phyloP scores from a whole-genome alignment of 2,888 invertebrate genomes.

The Agrotis clavis region DNA sequence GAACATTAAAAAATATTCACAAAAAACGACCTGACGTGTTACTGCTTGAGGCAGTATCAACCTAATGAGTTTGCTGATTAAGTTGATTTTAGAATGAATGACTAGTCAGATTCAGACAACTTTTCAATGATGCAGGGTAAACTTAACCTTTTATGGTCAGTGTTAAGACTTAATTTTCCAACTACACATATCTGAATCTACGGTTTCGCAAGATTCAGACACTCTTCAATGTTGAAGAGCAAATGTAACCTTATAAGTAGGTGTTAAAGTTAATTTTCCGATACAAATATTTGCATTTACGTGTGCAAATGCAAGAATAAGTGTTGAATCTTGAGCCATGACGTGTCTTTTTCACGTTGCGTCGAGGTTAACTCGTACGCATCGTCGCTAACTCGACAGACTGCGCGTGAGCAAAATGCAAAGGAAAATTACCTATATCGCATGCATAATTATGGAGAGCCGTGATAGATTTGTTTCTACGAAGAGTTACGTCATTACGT shows the following conservation, averaged over 20 bases:
- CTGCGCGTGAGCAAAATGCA: constrained; percentile 31
- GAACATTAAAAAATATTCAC: constrained; percentile 23
- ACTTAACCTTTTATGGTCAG: not conserved
- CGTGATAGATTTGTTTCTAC: constrained; percentile 9
- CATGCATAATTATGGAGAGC: constrained; percentile 15
- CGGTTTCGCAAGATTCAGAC: not conserved
- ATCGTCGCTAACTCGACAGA: constrained; percentile 9
- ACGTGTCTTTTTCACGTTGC: constrained; percentile 42
- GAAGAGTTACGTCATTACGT: not conserved
- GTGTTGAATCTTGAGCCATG: constrained; percentile 25
- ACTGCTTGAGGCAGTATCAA: not conserved
- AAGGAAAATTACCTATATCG: constrained; percentile 38
- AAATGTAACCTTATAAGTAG: not conserved
- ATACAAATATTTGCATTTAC: not conserved
- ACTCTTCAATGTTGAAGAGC: too few species aligned
- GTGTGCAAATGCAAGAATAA: too few species aligned
- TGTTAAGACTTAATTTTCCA: too few species aligned
- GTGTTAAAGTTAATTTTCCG: not conserved
- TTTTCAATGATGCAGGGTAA: not conserved
- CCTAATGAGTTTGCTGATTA: accelerated
- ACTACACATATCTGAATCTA: not conserved
- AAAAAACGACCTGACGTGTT: constrained; percentile 9
- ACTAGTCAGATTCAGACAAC: not conserved
- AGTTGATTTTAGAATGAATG: not conserved
- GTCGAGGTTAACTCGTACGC: constrained; percentile 45